Evolutionary conservation across 2,797 vertebrate species (phyloP), one percentile per base, ranked within the genome.

Genomic region (Hirundo rustica): DNA sequence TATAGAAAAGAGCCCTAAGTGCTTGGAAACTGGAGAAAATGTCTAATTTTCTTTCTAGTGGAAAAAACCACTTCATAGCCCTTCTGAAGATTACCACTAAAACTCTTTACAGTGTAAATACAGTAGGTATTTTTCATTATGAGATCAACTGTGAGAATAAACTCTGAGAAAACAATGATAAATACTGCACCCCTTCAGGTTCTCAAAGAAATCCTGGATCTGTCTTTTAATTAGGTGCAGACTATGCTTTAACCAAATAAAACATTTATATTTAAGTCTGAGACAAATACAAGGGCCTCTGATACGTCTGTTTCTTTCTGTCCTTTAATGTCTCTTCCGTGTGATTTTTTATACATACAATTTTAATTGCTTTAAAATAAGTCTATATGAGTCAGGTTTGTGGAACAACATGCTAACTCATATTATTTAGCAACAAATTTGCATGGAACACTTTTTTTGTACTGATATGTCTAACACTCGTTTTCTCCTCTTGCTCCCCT

Each of bases 1-100:
- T 88, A 30, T 1, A 67, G n/a, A 81, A 40, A 84, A 92, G 26
- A 81, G 2, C 16, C 30, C 4, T 50, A 61, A 85, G 44, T 78
- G 19, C n/a, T 76, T 85, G 42, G 54, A 80, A 88, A 79, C n/a
- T 84, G 26, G 18, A 75, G 42, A 80, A 92, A 68, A 74, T 50
- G 6, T 65, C 42, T 88, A 25, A 80, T 60, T 85, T 89, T 71
- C 21, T 55, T 53, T 78, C n/a, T 58, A 54, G 42, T 30, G 17
- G 38, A 62, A 38, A 81, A 88, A 55, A 38, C 8, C 25, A 45
- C 25, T 66, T 68, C 1, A 5, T 55, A 62, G 20, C 58, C 22
- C 51, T 68, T 58, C n/a, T 85, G 51, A 36, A 51, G 19, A 38
- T 25, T 62, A 38, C 16, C 26, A 29, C 30, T 54, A 72, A 36